Conservation (phyloP, 2,113 vertebrate species). For the Myrmecophaga tridactyla region DNA sequence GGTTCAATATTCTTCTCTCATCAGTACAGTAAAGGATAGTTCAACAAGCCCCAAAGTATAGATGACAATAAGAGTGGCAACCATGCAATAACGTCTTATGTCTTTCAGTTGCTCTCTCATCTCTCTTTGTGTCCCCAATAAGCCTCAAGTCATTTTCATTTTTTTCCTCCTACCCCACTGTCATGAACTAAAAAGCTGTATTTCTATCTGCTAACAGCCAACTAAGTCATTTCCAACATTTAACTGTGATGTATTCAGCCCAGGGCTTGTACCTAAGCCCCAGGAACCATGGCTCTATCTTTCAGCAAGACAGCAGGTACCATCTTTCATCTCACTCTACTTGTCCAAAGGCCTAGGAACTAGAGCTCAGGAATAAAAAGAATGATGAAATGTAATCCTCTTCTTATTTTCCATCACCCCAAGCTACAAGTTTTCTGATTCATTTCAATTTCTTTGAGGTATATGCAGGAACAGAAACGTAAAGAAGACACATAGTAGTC, state of each 20-base stretch:
- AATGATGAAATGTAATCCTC: neutral
- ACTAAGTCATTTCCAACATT: neutral
- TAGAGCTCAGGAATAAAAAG: conserved; percentile 33
- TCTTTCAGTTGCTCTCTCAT: neutral
- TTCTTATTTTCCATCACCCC: neutral
- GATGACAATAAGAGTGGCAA: neutral
- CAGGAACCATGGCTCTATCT: neutral
- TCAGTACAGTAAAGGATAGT: neutral
- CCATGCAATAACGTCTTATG: neutral
- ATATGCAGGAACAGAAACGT: conserved; percentile 54
- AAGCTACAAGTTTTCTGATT: conserved; percentile 49
- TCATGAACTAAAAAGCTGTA: neutral
- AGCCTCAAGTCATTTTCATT: neutral
- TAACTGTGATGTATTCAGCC: neutral
- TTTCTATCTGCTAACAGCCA: neutral
- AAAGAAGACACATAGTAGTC: conserved; percentile 10
- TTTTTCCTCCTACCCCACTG: neutral
- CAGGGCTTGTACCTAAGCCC: neutral
- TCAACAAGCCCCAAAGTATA: neutral
- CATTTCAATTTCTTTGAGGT: conserved; percentile 44
- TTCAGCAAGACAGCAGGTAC: neutral
- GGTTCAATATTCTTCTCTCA: neutral
- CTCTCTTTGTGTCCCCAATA: neutral
- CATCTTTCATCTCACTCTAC: conserved; percentile 36
- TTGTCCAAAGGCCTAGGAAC: neutral